These are phyloP conservation scores for Lepidocyrtoides sp. DNA, from an alignment of 2,888 invertebrate species.

Conservation along the genomic window DNA sequence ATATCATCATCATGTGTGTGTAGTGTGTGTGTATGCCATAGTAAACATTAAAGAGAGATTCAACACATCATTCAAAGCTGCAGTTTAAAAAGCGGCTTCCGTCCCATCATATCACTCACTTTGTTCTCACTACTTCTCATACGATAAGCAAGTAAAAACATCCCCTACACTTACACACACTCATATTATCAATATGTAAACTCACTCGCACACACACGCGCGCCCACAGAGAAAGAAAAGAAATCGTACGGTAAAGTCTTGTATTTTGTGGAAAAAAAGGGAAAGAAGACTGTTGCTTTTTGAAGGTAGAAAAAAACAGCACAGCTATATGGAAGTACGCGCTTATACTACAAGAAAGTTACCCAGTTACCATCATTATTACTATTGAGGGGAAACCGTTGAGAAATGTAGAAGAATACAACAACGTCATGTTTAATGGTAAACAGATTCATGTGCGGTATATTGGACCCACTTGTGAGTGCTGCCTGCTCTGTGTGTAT, in stretches of 20 bases:
- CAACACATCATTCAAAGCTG: constrained; percentile 54
- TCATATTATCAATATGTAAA: constrained; percentile 21
- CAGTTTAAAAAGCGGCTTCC: constrained; percentile 62
- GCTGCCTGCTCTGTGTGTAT: neutral
- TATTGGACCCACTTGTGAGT: constrained; percentile 52
- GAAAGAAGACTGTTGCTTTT: constrained; percentile 75
- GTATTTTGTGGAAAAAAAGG: constrained; percentile 18
- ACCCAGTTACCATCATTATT: constrained; percentile 47
- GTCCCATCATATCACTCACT: constrained; percentile 32
- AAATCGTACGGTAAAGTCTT: constrained; percentile 64
- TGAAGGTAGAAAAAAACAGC: constrained; percentile 51
- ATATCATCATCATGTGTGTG: neutral
- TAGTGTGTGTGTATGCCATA: neutral
- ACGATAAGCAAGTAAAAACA: neutral
- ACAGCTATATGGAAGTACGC: neutral
- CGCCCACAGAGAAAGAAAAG: constrained; percentile 24
- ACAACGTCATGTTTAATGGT: constrained; percentile 39
- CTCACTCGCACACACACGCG: neutral
- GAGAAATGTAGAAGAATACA: constrained; percentile 2
- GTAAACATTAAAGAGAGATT: constrained; percentile 30
- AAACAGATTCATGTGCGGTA: constrained; percentile 70
- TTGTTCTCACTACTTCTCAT: neutral
- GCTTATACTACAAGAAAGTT: constrained; percentile 48
- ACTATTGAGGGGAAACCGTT: constrained; percentile 17
- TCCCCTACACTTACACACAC: neutral